Percentiles rank a stretch among this genome's conserved stretches.
Conservation (phyloP, 2,797 vertebrate species). For the Capromys pilorides region DNA sequence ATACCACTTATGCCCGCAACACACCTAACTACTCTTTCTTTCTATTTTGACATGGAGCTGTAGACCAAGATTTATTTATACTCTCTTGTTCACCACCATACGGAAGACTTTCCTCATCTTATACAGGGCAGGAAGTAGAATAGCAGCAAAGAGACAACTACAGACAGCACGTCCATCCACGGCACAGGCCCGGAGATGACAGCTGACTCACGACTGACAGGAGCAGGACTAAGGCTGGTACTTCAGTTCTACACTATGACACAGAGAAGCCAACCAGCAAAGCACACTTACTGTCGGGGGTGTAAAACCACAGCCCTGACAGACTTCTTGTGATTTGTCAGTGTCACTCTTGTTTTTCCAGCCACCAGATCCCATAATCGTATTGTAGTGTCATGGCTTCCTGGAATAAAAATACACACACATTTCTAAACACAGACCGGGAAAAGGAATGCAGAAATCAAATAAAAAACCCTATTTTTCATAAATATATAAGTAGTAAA, state of each 20-base stretch:
- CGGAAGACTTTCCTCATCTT: neutral
- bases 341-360: conserved; percentile 97
- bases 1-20: neutral
- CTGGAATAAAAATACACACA: conserved; percentile 81
- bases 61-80: neutral
- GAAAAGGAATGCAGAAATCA: conserved; percentile 4
- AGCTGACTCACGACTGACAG: neutral
- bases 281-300: conserved; percentile 93
- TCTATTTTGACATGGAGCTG: conserved; percentile 1
- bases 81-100: neutral
- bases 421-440: neutral
- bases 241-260: neutral
- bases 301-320: conserved; percentile 95
- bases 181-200: neutral
- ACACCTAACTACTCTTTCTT: neutral
- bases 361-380: conserved; percentile 97
- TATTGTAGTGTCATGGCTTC: conserved; percentile 98
- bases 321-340: conserved; percentile 99
- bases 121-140: neutral
- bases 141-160: neutral
- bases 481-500: neutral
- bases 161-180: neutral
- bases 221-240: neutral
- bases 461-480: conserved; percentile 1
- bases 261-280: neutral